These are phyloP conservation scores for Engystomops pustulosus DNA, from an alignment of 2,113 vertebrate genomes.

Conservation along the genomic window DNA sequence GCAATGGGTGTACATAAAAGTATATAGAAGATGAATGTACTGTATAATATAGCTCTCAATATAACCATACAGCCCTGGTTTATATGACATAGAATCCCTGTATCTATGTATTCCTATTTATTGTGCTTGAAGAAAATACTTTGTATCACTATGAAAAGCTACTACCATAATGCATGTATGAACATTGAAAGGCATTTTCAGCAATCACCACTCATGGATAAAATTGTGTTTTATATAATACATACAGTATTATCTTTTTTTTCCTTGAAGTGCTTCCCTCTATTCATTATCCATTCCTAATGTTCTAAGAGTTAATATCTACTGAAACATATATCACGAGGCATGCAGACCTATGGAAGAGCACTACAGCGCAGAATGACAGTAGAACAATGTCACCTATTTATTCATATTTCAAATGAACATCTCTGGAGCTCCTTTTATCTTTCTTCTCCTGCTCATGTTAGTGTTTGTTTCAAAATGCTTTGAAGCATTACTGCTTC, in stretches of 20 bases:
- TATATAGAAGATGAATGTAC: too few relatives aligned
- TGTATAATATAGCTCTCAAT: background rate
- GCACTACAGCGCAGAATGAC: constrained; percentile 43
- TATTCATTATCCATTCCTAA: constrained; percentile 36
- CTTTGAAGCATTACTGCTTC: constrained; percentile 57
- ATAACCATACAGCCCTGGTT: background rate
- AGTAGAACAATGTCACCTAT: constrained; percentile 57
- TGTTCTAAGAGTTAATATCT: constrained; percentile 38
- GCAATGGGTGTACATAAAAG: too few relatives aligned
- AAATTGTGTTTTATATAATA: constrained; percentile 9
- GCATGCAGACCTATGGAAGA: constrained; percentile 17
- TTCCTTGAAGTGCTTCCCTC: constrained; percentile 19
- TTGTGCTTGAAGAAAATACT: background rate
- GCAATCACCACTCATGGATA: background rate
- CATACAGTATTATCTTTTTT: background rate
- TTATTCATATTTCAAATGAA: constrained; percentile 57
- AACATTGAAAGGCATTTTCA: background rate
- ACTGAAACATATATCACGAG: constrained; percentile 45
- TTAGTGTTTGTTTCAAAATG: constrained; percentile 60
- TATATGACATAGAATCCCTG: background rate
- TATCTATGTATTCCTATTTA: background rate
- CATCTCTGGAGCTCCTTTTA: constrained; percentile 51
- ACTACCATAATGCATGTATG: background rate
- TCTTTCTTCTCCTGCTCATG: constrained; percentile 44
- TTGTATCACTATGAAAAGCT: background rate